Base-by-base conservation (phyloP, 2,888 invertebrate species). In the Drosophila macrothrix region DNA sequence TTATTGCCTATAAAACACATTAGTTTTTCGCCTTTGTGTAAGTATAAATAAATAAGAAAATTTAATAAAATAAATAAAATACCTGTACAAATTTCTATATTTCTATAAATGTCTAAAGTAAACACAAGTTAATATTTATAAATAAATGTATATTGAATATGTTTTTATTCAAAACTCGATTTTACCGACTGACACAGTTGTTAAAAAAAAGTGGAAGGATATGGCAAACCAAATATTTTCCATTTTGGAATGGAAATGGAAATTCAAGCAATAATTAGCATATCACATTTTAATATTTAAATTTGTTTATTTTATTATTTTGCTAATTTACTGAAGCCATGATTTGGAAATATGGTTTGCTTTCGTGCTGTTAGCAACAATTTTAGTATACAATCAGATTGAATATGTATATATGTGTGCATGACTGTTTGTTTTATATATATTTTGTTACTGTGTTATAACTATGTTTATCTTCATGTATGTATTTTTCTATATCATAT, bases 1-100 rank as follows among this genome's bases (percentile, higher is more conserved):
- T 14, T 1, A 7, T 1, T 4, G 0, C 12, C 3, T 12, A 6
- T 6, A 14, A 22, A 43, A 1, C 6, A 22, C 3, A 14, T 3
- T 1, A 1, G 4, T 14, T 14, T 14, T 43, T 14, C 1, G 3
- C 22, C 3, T 22, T 14, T 7, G 14, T 22, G 0, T 1, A 46
- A 46, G 14, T 46, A 14, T 0, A 46, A 14, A 46, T 7, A 14
- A 14, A 22, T 2, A 14, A 7, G 14, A 14, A 46, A 46, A 22
- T 14, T 3, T 4, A 46, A 25, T 9, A 46, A 22, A 46, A n/a
- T n/a, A n/a, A n/a, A n/a, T n/a, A n/a, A n/a, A 16, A 7, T 46
- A 25, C 25, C 14, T 46, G 14, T 22, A 6, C 6, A n/a, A 43
- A 2, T 12, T 43, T 14, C 1, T 12, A 43, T 3, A 5, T 14